Evolutionary conservation across 1,140 invertebrate genomes (phyloP).

Genomic region (Drosophila guanche): DNA sequence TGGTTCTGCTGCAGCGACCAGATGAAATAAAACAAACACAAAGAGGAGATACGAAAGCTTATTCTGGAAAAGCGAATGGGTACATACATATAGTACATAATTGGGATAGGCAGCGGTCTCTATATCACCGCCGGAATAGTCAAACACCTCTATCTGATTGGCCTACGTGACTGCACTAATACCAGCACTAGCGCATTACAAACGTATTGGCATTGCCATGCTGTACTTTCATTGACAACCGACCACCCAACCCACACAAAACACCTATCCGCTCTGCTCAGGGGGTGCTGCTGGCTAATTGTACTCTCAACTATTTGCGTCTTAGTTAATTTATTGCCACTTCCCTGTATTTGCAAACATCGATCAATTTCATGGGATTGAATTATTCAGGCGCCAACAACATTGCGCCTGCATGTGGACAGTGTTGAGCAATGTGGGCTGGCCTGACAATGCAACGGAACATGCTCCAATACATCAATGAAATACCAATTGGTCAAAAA

Average conservation of each 20-base stretch:
- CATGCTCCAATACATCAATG: too few species aligned
- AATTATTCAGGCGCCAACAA: too few species aligned
- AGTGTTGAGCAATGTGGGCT: too few species aligned
- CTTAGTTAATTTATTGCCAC: conserved; percentile 54
- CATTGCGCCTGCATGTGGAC: too few species aligned
- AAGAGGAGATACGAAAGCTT: conserved; percentile 29
- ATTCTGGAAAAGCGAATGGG: not conserved
- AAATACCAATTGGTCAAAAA: too few species aligned
- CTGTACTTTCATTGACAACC: conserved; percentile 18
- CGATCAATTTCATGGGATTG: too few species aligned
- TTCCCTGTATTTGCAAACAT: conserved; percentile 2
- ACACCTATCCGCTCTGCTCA: conserved; percentile 1
- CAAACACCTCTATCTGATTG: conserved; percentile 14
- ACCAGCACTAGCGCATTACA: conserved; percentile 14
- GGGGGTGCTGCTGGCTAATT: conserved; percentile 4
- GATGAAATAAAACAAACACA: conserved; percentile 42
- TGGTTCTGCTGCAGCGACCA: conserved; percentile 36
- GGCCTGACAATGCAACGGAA: too few species aligned
- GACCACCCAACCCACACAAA: conserved; percentile 23
- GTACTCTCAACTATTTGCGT: conserved; percentile 64
- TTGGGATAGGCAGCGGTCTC: too few species aligned
- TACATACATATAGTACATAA: too few species aligned
- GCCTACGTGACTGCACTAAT: conserved; percentile 41
- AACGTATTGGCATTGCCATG: conserved; percentile 39
- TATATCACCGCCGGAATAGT: too few species aligned